Percentiles rank a stretch among this genome's conserved stretches.
phyloP scores from a whole-genome alignment of 1,140 invertebrate species.

The Cotesia typhae region DNA sequence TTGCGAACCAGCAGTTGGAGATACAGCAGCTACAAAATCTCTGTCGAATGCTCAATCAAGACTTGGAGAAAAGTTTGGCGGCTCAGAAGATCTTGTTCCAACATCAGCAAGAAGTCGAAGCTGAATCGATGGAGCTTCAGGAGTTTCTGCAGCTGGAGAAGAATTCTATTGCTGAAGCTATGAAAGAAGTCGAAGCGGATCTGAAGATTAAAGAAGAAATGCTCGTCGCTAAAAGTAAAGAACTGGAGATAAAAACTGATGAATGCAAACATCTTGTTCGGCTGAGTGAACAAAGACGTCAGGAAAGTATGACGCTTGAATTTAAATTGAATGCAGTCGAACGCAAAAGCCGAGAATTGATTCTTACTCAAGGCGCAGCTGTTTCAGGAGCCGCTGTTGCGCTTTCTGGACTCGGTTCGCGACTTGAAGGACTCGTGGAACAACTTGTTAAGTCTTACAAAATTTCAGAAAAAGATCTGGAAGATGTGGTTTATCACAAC shows the following conservation, averaged over 20 bases:
- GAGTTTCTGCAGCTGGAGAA: slow-evolving; percentile 84
- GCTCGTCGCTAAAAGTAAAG: slow-evolving; percentile 67
- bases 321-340: slow-evolving; percentile 72
- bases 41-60: slow-evolving; percentile 74
- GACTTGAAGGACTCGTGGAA: slow-evolving; percentile 76
- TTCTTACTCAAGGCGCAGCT: slow-evolving; percentile 75
- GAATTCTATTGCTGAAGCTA: slow-evolving; percentile 73
- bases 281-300: slow-evolving; percentile 80
- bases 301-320: slow-evolving; percentile 75
- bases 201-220: slow-evolving; percentile 65
- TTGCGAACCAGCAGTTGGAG: slow-evolving; percentile 78
- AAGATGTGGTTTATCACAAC: slow-evolving; percentile 80
- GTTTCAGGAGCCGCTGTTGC: slow-evolving; percentile 77
- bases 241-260: slow-evolving; percentile 73
- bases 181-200: slow-evolving; percentile 79
- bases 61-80: slow-evolving; percentile 73
- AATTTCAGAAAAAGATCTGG: slow-evolving; percentile 79
- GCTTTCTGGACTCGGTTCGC: slow-evolving; percentile 73
- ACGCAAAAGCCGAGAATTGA: slow-evolving; percentile 70
- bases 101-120: slow-evolving; percentile 76
- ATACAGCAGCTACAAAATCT: slow-evolving; percentile 75
- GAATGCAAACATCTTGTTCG: slow-evolving; percentile 81
- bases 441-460: slow-evolving; percentile 76
- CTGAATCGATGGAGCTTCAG: slow-evolving; percentile 76
- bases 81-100: slow-evolving; percentile 74